Conservation (phyloP, 2,113 vertebrate genomes). For the Chloroceryle aenea region DNA sequence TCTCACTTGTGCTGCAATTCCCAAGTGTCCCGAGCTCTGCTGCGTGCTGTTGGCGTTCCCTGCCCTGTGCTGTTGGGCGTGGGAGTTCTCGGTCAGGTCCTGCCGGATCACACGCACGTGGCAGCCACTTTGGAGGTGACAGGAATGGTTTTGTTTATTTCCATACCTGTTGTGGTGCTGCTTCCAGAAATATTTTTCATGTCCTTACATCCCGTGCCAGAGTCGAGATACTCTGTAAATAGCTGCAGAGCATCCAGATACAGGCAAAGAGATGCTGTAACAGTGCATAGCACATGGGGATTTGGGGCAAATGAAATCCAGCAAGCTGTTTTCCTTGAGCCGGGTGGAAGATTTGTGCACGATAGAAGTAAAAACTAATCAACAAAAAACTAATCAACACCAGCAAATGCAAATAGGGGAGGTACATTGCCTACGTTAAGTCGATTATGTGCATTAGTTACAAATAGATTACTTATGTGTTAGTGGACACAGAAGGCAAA, state of each 20-base stretch:
- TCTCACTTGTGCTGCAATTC: not conserved
- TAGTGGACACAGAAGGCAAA: not conserved
- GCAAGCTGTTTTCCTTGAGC: not conserved
- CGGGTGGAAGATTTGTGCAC: not conserved
- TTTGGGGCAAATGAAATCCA: not conserved
- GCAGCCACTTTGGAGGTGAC: not conserved
- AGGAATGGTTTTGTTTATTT: accelerated
- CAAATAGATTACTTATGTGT: not conserved
- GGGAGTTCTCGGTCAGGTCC: not conserved
- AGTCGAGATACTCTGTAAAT: not conserved
- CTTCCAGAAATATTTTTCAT: not conserved
- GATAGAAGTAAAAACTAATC: not conserved
- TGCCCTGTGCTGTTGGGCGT: accelerated
- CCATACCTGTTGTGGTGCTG: accelerated
- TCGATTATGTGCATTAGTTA: not conserved
- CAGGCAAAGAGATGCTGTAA: not conserved
- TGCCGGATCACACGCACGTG: not conserved
- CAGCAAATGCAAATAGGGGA: not conserved
- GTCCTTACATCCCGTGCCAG: accelerated
- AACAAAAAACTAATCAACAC: not conserved
- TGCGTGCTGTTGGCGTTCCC: accelerated
- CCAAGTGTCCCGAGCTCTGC: not conserved
- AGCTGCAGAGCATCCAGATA: not conserved
- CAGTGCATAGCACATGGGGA: accelerated
- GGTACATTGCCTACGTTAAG: not conserved